These are phyloP conservation scores for Idaea straminata DNA, from an alignment of 2,888 invertebrate species.

Conservation along the genomic window DNA sequence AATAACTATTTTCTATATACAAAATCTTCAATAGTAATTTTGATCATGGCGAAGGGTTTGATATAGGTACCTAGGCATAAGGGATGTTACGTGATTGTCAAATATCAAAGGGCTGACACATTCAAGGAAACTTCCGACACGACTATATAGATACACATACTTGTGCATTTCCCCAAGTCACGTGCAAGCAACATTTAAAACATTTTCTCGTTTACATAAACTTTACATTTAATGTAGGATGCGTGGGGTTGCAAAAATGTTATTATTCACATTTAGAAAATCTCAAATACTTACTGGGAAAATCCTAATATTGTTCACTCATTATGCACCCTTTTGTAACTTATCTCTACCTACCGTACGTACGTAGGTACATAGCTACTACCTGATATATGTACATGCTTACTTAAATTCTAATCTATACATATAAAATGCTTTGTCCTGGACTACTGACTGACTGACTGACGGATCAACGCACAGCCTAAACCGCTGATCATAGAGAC, in stretches of 20 bases:
- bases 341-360: neutral
- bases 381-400: neutral
- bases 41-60: no score
- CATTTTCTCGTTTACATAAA: neutral
- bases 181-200: neutral
- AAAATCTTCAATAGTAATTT: no score
- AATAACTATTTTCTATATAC: no score
- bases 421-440: no score
- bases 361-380: neutral
- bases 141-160: neutral
- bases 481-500: no score
- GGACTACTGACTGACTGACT: no score
- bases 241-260: neutral
- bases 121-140: neutral
- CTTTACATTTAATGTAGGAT: neutral
- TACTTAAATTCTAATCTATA: neutral
- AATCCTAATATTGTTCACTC: conserved; percentile 1
- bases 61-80: neutral
- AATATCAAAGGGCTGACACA: neutral
- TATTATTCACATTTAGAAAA: neutral
- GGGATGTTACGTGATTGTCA: neutral
- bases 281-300: neutral
- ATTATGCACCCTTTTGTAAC: neutral
- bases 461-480: no score
- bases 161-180: neutral